Evolutionary conservation across 1,140 invertebrate genomes (phyloP), one percentile per base, ranked within the genome.

Genomic region (Bacillus rossius): DNA sequence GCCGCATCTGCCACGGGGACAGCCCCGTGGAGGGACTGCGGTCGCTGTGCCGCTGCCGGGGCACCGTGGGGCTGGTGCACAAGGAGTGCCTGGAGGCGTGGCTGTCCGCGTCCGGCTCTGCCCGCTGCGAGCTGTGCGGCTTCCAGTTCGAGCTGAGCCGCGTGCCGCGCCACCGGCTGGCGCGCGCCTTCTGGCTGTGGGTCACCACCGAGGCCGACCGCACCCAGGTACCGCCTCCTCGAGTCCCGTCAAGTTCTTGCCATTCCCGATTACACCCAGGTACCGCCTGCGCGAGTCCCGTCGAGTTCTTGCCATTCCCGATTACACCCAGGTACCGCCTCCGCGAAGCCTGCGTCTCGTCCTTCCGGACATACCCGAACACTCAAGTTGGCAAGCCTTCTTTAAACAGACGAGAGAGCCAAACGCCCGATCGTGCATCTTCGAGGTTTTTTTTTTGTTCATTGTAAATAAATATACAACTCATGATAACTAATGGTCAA

Each of bases 51-150:
- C 63, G 65, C 7, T 78, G 76, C 66, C 69, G 73, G 63, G 87
- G 87, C 13, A 82, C 82, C 20, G 79, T 89, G 64, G 84, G 84
- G 8, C 77, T 81, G 54, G 81, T 88, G 23, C 87, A 89, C 71
- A 69, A 80, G 53, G 71, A 75, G 16, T 89, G 87, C 68, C 71
- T 89, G 42, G 86, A 88, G 71, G 77, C 77, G 60, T 89, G 87
- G 87, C 74, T 89, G 53, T 77, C 81, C 58, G 78, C 83, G 66
- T 80, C 80, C 4, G 78, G 77, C 56, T 77, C 78, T 13, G 78
- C 76, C 29, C 72, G 75, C 55, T 85, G 83, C 72, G 83, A 85
- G 73, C 72, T 85, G 17, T 85, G 83, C 64, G 74, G 80, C 19
- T 76, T 79, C 57, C 45, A 26, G n/a, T 58, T 38, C 41, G 17